These are phyloP conservation scores for Ctena decussata DNA, from an alignment of 2,888 invertebrate genomes.

Conservation along the genomic window DNA sequence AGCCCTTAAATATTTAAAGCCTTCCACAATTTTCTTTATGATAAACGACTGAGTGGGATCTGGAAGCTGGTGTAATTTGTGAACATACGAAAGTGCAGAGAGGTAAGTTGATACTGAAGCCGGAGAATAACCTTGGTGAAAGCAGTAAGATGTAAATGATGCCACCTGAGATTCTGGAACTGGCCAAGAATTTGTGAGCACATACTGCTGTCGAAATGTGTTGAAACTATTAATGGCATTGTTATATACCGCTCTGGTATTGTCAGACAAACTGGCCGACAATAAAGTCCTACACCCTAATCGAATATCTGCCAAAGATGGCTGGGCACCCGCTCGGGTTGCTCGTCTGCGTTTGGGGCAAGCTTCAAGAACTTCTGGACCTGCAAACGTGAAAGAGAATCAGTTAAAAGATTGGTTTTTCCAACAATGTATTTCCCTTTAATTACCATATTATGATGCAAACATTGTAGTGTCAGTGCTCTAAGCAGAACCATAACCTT, in stretches of 20 bases:
- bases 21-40: background rate
- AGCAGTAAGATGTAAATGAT: too few relatives aligned
- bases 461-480: slow-evolving; percentile 5
- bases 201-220: background rate
- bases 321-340: background rate
- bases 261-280: background rate
- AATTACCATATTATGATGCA: slow-evolving; percentile 18
- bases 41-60: background rate
- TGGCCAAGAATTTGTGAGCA: background rate
- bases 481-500: background rate
- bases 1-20: background rate
- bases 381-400: slow-evolving; percentile 37
- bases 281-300: background rate
- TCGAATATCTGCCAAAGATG: slow-evolving; percentile 20
- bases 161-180: too few relatives aligned
- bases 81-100: too few relatives aligned
- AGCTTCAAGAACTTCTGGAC: slow-evolving; percentile 1
- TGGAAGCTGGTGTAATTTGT: background rate
- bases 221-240: background rate
- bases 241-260: background rate
- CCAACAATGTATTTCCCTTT: slow-evolving; percentile 27
- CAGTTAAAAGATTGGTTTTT: slow-evolving; percentile 18
- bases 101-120: too few relatives aligned
- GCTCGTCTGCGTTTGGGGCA: slow-evolving; percentile 5
- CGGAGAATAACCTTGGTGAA: too few relatives aligned